These are phyloP conservation scores for Macrobrachium rosenbergii DNA, from an alignment of 1,140 invertebrate species.

Conservation along the genomic window DNA sequence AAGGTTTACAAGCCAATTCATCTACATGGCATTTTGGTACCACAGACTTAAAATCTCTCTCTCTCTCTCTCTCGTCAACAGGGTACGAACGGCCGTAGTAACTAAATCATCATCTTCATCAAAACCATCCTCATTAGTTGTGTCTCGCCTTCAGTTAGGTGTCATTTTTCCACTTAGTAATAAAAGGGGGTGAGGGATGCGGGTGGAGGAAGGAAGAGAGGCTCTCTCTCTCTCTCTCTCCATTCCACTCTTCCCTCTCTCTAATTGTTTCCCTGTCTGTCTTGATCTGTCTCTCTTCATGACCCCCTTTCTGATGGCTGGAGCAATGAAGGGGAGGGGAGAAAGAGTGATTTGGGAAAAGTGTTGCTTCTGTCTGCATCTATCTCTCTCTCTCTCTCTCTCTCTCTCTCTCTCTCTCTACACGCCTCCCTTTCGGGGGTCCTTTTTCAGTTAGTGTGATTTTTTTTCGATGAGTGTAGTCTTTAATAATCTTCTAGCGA, in stretches of 20 bases:
- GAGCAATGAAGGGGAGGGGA: neutral
- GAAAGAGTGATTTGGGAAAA: no score
- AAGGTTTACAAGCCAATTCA: no score
- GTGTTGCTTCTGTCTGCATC: no score
- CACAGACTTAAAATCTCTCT: no score
- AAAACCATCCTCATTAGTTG: neutral
- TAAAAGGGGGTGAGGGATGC: no score
- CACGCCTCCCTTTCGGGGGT: neutral
- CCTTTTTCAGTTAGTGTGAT: neutral
- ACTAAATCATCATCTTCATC: no score
- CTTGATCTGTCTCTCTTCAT: neutral
- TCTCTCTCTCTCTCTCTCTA: slow-evolving; percentile 29
- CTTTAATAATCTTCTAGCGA: no score
- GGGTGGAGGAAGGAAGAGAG: neutral
- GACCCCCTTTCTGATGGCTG: neutral
- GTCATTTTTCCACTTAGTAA: neutral
- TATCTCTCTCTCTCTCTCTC: slow-evolving; percentile 27
- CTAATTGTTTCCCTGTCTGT: neutral
- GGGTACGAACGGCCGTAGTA: no score
- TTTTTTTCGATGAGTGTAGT: no score
- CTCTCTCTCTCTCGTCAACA: no score
- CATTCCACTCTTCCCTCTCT: neutral
- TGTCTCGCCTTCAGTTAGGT: neutral
- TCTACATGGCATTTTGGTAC: no score
- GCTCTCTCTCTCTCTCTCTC: neutral